These are phyloP conservation scores for Polietes domitor DNA, from an alignment of 2,888 invertebrate genomes.

Conservation along the genomic window DNA sequence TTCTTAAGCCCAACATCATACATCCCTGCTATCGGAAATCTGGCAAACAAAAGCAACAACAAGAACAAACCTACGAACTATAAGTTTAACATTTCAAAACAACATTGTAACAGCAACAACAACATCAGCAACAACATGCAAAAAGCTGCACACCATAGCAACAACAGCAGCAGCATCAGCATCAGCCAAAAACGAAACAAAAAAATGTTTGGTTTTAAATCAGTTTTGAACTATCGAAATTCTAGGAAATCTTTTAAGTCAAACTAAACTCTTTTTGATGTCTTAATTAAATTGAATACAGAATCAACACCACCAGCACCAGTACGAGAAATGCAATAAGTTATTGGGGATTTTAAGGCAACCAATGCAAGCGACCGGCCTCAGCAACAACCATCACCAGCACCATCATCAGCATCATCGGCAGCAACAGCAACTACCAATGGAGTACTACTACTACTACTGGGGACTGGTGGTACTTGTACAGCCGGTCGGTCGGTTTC, in stretches of 20 bases:
- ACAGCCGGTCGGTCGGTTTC: background rate
- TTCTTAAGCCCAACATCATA: conserved; percentile 38
- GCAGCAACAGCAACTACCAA: background rate
- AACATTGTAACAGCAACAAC: conserved; percentile 58
- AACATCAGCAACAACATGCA: background rate
- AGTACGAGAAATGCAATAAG: conserved; percentile 61
- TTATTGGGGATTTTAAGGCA: conserved; percentile 54
- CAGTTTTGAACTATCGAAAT: conserved; percentile 69
- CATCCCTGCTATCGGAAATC: conserved; percentile 58
- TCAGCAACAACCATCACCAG: background rate
- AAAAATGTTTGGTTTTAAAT: conserved; percentile 59
- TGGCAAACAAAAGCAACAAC: conserved; percentile 51
- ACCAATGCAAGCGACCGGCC: background rate
- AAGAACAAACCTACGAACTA: conserved; percentile 33
- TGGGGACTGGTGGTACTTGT: background rate
- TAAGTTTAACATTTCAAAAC: conserved; percentile 37
- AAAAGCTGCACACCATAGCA: conserved; percentile 19
- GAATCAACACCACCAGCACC: conserved; percentile 57
- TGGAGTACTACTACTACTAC: background rate
- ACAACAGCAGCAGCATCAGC: conserved; percentile 41
- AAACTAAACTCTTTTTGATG: conserved; percentile 70
- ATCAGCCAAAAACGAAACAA: background rate
- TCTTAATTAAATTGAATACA: conserved; percentile 71
- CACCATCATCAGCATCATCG: background rate
- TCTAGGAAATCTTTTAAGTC: conserved; percentile 71